Evolutionary conservation across 2,888 invertebrate genomes (phyloP), one percentile per base, ranked within the genome.

Genomic region (Agriopis marginaria): DNA sequence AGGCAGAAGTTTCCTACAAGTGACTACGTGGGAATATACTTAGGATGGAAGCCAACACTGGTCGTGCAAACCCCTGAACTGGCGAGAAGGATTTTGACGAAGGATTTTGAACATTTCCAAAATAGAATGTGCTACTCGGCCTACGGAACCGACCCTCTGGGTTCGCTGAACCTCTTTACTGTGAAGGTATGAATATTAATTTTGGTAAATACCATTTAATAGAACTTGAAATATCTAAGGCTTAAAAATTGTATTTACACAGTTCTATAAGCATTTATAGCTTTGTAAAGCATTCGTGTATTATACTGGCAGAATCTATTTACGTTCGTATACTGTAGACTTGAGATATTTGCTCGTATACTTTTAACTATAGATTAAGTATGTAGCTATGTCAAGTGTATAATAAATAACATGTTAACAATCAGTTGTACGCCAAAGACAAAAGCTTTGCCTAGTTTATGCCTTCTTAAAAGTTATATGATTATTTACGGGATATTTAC

Each of bases 141-240:
- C 9, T 77, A 79, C 14, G 64, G 61, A 0, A 75, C 83, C 5
- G 91, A 92, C 72, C 89, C 89, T 0, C 76, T 91, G 56, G 91
- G 91, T 3, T 81, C 89, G 2, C 77, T 91, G 40, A 91, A 90
- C 77, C 77, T 92, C n/a, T 91, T 91, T 69, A 81, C 86, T 10
- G 75, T 89, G 0, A 89, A 88, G 82, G 91, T 89, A 82, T 71
- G 79, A 74, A 23, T 32, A 11, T 11, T 11, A 9, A 51, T 66
- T 23, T 11, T 51, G 32, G 8, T 58, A 59, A 47, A 58, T 0
- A 7, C 17, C 9, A 32, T 50, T 50, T 23, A 10, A 14, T 17
- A 8, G 17, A 23, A 9, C 50, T 50, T 7, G 2, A 50, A 49
- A n/a, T 49, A 14, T 17, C 9, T 17, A 17, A 14, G 7, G 8